These are phyloP conservation scores for Vulpes vulpes DNA, from an alignment of 2,113 vertebrate genomes.

Conservation along the genomic window DNA sequence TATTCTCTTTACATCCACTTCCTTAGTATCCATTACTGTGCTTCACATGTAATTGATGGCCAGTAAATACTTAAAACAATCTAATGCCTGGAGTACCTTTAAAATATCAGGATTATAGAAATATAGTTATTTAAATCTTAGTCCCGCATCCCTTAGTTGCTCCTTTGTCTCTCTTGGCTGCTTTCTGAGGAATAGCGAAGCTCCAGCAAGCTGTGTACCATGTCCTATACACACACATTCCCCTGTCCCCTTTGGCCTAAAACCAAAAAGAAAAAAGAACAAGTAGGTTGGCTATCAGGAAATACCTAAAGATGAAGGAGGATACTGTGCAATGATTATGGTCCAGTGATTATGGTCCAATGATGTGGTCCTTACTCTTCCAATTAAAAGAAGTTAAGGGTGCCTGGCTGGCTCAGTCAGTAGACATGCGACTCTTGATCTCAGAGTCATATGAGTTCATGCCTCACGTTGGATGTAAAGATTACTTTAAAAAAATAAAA, in stretches of 20 bases:
- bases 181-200: neutral
- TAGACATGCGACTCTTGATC: neutral
- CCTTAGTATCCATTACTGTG: neutral
- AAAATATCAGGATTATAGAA: slow-evolving; percentile 1
- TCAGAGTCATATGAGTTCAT: neutral
- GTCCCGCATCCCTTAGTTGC: neutral
- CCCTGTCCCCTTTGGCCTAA: neutral
- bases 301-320: neutral
- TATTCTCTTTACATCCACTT: neutral
- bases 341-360: neutral
- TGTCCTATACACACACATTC: neutral
- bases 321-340: neutral
- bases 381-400: neutral
- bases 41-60: neutral
- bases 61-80: neutral
- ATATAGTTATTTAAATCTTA: neutral
- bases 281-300: neutral
- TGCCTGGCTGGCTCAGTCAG: neutral
- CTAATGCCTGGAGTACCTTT: neutral
- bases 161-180: neutral
- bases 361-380: neutral
- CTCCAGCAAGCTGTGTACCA: neutral
- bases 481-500: neutral
- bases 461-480: neutral
- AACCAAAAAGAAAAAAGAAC: neutral